phyloP scores from a whole-genome alignment of 1,140 invertebrate genomes.

The Zophobas atratus region DNA sequence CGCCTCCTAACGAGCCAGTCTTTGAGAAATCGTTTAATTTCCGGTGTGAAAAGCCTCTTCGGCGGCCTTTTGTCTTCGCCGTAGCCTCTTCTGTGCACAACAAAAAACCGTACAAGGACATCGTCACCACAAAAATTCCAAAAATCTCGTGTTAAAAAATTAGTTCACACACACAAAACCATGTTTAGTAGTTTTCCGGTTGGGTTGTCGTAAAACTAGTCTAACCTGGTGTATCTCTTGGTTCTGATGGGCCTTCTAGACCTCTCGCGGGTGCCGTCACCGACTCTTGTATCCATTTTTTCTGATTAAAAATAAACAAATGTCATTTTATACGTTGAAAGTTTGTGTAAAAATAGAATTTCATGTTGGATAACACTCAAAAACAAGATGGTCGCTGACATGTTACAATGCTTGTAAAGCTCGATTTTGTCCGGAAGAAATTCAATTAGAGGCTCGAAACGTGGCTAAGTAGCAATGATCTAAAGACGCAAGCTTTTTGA shows the following conservation, averaged over 20 bases:
- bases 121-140: slow-evolving; percentile 32
- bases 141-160: slow-evolving; percentile 22
- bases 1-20: slow-evolving; percentile 80
- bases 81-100: slow-evolving; percentile 69
- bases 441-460: not conserved
- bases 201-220: slow-evolving; percentile 5
- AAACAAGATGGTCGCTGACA: slow-evolving; percentile 65
- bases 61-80: slow-evolving; percentile 74
- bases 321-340: slow-evolving; percentile 60
- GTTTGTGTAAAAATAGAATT: slow-evolving; percentile 66
- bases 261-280: slow-evolving; percentile 58
- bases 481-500: not conserved
- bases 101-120: not conserved
- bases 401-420: slow-evolving; percentile 57
- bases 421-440: slow-evolving; percentile 4
- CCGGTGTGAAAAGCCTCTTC: slow-evolving; percentile 81
- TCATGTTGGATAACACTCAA: slow-evolving; percentile 65
- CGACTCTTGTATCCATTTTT: slow-evolving; percentile 61
- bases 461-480: not conserved
- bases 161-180: slow-evolving; percentile 5
- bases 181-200: slow-evolving; percentile 21
- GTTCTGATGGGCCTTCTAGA: slow-evolving; percentile 63
- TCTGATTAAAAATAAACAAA: slow-evolving; percentile 61
- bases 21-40: slow-evolving; percentile 81
- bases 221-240: slow-evolving; percentile 66